phyloP scores from a whole-genome alignment of 2,797 vertebrate species.

The Gadopsis marmoratus region DNA sequence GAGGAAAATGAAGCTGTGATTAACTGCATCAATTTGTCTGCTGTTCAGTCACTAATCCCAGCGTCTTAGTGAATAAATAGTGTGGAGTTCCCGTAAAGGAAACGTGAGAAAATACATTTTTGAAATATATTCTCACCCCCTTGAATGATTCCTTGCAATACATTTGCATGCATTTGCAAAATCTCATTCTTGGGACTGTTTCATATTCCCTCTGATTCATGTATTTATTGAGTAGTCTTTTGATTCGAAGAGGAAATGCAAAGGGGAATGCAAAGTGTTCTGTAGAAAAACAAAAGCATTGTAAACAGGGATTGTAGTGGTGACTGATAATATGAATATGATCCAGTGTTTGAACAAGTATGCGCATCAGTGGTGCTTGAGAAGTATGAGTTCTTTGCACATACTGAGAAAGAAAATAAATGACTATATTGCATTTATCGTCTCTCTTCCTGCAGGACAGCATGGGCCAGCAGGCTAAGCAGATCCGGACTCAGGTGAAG shows the following conservation, averaged over 20 bases:
- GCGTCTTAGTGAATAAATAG: background rate
- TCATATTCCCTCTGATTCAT: constrained; percentile 1
- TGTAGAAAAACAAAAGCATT: background rate
- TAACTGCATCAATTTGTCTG: constrained; percentile 14
- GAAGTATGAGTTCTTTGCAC: background rate
- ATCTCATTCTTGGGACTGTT: background rate
- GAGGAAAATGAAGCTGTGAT: constrained; percentile 11
- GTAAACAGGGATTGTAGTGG: background rate
- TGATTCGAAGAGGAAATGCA: constrained; percentile 7
- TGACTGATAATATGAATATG: background rate
- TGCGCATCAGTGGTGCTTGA: background rate
- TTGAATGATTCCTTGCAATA: constrained; percentile 6
- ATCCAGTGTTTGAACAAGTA: constrained; percentile 1
- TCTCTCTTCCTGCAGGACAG: constrained; percentile 86
- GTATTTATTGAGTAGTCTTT: background rate
- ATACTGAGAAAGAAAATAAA: background rate
- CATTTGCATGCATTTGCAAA: constrained; percentile 29
- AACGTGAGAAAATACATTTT: constrained; percentile 4
- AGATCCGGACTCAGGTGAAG: constrained; percentile 94
- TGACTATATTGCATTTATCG: background rate
- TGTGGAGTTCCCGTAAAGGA: constrained; percentile 11
- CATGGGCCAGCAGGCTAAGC: constrained; percentile 92
- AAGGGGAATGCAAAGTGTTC: background rate
- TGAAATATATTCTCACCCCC: background rate
- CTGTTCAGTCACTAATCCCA: constrained; percentile 17